Base-by-base conservation (phyloP, 2,888 invertebrate species). In the Drosophila niveifrons region DNA sequence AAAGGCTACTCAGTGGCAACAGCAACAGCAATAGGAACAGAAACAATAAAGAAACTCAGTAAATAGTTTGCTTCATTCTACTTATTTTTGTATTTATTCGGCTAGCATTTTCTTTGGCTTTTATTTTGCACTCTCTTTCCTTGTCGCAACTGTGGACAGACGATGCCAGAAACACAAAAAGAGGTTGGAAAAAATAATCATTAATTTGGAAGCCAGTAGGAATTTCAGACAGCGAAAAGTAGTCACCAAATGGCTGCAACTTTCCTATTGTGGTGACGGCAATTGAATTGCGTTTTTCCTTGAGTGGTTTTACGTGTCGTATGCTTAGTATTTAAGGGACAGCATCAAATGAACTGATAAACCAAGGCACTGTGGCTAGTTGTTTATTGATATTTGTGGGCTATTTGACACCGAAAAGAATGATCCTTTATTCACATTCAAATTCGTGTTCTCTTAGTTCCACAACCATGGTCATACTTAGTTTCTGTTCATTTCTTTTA, bases 1-100 rank as follows among this genome's bases (percentile, higher is more conserved):
- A 76, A 69, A 59, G 65, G 70, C 69, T 57, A 39, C 64, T 71
- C 41, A 75, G 61, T 48, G 56, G 48, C 34, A 41, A 28, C 18
- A 51, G 59, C 52, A 50, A 39, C 47, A 68, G 31, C 17, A 34
- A 36, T 11, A 46, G 48, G 15, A 52, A 50, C 44, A 74, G 57
- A 56, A 71, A 66, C 71, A 64, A 66, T 67, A 72, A 57, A 43
- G 34, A 46, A 69, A 75, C 64, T 66, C 51, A 8, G 63, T 58
- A 68, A 78, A 68, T 75, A 77, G 78, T 71, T 75, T 53, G 28
- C 68, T 53, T 64, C 61, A 48, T 43, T 75, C 46, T 56, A 65
- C 66, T 57, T 75, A 57, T 59, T 57, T 69, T 76, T 48, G 62
- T 52, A 66, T 74, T 77, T 70, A 77, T 70, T 77, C 53, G 63